Conservation (phyloP, 2,113 vertebrate species). For the Apteryx mantelli region DNA sequence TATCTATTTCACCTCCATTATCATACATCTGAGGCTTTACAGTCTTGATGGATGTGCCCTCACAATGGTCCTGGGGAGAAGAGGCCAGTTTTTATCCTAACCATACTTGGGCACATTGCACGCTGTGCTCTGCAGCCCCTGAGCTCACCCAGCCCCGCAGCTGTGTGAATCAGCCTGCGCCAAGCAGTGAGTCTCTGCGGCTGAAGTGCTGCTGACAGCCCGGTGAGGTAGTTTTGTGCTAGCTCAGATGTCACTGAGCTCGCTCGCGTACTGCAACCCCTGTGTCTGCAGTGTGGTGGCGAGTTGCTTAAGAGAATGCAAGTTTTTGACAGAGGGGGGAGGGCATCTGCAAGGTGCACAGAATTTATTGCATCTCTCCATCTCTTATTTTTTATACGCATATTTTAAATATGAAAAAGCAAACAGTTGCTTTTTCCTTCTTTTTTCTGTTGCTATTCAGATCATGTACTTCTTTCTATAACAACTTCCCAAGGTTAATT, state of each 20-base stretch:
- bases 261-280: accelerated
- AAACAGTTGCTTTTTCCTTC: not conserved
- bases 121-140: not conserved
- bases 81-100: accelerated
- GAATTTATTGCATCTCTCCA: not conserved
- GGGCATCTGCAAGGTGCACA: not conserved
- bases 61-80: not conserved
- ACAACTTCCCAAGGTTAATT: not conserved
- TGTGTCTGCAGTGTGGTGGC: not conserved
- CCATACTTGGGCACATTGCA: not conserved
- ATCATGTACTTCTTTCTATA: not conserved
- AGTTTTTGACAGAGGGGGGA: not conserved
- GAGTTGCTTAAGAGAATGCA: not conserved
- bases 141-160: accelerated
- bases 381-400: not conserved
- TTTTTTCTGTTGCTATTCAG: not conserved
- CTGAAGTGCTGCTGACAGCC: not conserved
- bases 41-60: not conserved
- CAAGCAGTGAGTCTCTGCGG: accelerated
- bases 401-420: not conserved
- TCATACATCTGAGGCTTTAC: accelerated
- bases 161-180: accelerated
- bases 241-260: not conserved
- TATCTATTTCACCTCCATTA: not conserved
- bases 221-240: not conserved